A percentile compares a stretch with the other conserved stretches of the same genome.
Conservation (phyloP, 2,888 invertebrate genomes). For the Pseudococcus jackbeardsleyi region DNA sequence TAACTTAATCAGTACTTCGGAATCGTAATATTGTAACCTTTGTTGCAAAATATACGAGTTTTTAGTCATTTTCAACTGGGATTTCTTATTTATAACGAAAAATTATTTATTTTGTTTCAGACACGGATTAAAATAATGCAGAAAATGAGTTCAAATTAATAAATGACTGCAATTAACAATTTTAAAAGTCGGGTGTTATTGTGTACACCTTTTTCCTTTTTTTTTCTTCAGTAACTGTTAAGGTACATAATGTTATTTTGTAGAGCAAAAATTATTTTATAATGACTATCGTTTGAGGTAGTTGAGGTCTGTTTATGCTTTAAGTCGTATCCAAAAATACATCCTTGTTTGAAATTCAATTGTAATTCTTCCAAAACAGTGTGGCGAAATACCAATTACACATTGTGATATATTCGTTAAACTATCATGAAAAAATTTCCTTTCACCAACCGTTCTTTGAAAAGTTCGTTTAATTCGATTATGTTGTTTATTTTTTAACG, state of each 20-base stretch:
- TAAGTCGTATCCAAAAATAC: slow-evolving; percentile 44
- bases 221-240: slow-evolving; percentile 24
- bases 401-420: slow-evolving; percentile 24
- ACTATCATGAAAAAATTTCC: neutral
- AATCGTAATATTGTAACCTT: neutral
- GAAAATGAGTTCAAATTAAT: slow-evolving; percentile 39
- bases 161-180: slow-evolving; percentile 46
- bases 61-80: slow-evolving; percentile 37
- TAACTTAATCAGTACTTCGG: neutral
- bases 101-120: slow-evolving; percentile 55
- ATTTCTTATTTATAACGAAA: slow-evolving; percentile 19
- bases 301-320: slow-evolving; percentile 51
- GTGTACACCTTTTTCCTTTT: slow-evolving; percentile 14
- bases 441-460: neutral
- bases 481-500: neutral
- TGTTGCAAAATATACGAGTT: slow-evolving; percentile 35
- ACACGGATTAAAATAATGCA: neutral
- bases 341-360: slow-evolving; percentile 37
- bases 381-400: neutral
- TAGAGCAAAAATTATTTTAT: slow-evolving; percentile 55
- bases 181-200: slow-evolving; percentile 26
- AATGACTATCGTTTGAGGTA: slow-evolving; percentile 1
- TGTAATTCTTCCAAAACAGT: slow-evolving; percentile 18
- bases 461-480: neutral
- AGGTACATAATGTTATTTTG: slow-evolving; percentile 51